These are phyloP conservation scores for Clitarchus hookeri DNA, from an alignment of 2,888 invertebrate genomes.

Conservation along the genomic window DNA sequence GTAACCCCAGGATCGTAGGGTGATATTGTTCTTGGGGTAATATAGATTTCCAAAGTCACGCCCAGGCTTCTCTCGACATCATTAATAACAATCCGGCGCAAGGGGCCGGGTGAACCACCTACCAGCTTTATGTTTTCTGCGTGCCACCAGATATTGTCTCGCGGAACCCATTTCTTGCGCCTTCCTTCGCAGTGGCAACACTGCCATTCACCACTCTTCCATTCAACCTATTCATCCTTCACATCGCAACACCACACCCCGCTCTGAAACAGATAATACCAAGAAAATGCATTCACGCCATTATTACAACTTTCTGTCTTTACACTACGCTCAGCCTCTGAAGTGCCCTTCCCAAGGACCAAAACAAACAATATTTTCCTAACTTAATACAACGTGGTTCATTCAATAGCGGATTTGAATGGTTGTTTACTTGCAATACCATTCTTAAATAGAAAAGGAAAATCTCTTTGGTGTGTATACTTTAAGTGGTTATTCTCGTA, in stretches of 20 bases:
- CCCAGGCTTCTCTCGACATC: background rate
- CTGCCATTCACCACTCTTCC: background rate
- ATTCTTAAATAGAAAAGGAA: too few relatives aligned
- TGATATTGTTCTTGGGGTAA: background rate
- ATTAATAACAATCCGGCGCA: background rate
- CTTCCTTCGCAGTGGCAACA: slow-evolving; percentile 1
- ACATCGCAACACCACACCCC: background rate
- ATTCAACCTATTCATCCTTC: background rate
- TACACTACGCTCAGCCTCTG: too few relatives aligned
- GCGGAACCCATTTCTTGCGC: background rate
- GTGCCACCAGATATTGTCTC: slow-evolving; percentile 14
- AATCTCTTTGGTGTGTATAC: too few relatives aligned
- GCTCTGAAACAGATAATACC: background rate
- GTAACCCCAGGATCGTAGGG: background rate
- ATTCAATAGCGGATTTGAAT: too few relatives aligned
- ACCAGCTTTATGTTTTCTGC: background rate
- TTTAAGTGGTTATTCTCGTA: too few relatives aligned
- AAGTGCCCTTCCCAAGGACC: too few relatives aligned
- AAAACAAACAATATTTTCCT: too few relatives aligned
- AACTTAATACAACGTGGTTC: too few relatives aligned
- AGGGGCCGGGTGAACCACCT: background rate
- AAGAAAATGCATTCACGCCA: background rate
- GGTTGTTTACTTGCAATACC: too few relatives aligned
- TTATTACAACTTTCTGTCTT: too few relatives aligned
- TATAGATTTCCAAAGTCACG: slow-evolving; percentile 9